Evolutionary conservation across 2,797 vertebrate species (phyloP), one percentile per base, ranked within the genome.

Genomic region (Sebastes diaconus): DNA sequence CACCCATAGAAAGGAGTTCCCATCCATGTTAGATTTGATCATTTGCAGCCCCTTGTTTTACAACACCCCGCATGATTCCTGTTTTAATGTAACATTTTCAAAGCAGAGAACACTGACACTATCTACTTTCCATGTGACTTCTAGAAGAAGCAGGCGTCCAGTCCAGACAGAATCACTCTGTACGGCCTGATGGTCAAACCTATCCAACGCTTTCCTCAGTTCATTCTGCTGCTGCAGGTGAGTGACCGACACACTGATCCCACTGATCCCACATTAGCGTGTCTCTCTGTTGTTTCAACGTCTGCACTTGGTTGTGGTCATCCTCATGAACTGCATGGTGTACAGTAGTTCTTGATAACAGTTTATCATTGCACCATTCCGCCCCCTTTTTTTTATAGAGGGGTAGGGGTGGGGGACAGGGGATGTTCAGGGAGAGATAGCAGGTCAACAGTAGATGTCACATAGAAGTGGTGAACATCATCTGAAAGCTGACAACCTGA

Each of bases 121-220:
- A 58, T 12, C 2, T 22, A 2, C 10, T 79, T 10, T 72, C 13
- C 2, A 3, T 72, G 27, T 79, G 61, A 22, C 29, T 52, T 73
- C 13, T 25, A 98, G 97, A 97, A 96, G 87, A 96, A 97, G 83
- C 97, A 99, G 93, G 96, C 97, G 1, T 95, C 96, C 75, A 98
- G 97, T 2, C 61, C 94, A 0, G 98, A 99, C 90, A 95, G 98
- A 0, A 97, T 98, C 90, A 98, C 97, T 0, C 96, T 99, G 52
- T 98, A 98, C 0, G 97, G 97, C 42, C 91, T 99, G 84, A 98
- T 99, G 97, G 97, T 99, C 90, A 98, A 98, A 69, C 98, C 98
- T 9, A 98, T 99, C 88, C 98, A 99, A 77, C 94, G 98, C 52
- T 99, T 99, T 79, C 98, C 98, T 0, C 98, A 99, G 93, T 99